phyloP scores from a whole-genome alignment of 1,140 invertebrate genomes.

The Zaprionus africanus region DNA sequence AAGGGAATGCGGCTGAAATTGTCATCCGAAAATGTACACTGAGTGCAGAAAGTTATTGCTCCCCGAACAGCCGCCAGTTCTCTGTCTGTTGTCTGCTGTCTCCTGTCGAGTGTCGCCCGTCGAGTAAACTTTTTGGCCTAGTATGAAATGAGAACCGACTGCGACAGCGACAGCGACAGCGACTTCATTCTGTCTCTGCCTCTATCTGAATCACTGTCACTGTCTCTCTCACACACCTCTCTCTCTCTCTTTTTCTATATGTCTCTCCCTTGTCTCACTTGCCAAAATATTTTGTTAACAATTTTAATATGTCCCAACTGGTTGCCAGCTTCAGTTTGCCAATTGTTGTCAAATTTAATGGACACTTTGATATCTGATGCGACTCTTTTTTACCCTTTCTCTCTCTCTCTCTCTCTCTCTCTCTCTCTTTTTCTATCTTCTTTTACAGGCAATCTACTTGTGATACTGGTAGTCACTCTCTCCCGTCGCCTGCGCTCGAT shows the following conservation, averaged over 20 bases:
- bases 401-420: conserved; percentile 14
- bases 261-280: conserved; percentile 12
- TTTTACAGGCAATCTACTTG: conserved; percentile 90
- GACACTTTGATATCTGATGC: conserved; percentile 36
- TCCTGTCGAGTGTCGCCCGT: conserved; percentile 14
- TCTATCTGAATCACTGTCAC: background rate
- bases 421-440: conserved; percentile 16
- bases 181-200: too few relatives aligned
- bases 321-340: conserved; percentile 4
- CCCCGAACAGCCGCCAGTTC: background rate
- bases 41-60: conserved; percentile 54
- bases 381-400: background rate
- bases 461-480: conserved; percentile 92
- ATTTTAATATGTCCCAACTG: conserved; percentile 45
- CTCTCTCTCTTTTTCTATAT: too few relatives aligned
- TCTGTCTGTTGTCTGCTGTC: background rate
- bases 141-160: conserved; percentile 7
- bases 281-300: conserved; percentile 49
- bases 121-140: conserved; percentile 36
- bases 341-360: conserved; percentile 19
- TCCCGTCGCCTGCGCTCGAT: conserved; percentile 91
- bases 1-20: conserved; percentile 44
- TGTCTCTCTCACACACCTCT: too few relatives aligned
- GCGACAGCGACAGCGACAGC: background rate
- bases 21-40: conserved; percentile 33